Conservation (phyloP, 2,797 vertebrate genomes). For the Danio tinwini region DNA sequence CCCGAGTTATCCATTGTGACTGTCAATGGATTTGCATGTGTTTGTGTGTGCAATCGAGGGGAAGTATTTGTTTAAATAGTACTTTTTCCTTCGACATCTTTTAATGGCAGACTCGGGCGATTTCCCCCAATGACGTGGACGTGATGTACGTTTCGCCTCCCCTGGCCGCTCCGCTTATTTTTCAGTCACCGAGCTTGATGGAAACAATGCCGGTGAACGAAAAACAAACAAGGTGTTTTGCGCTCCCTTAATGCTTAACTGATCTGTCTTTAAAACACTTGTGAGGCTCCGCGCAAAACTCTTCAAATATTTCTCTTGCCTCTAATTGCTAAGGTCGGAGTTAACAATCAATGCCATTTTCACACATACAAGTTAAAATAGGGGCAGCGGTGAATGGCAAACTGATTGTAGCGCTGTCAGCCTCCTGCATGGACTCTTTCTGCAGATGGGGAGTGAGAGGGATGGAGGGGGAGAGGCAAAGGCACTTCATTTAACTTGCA, state of each 20-base stretch:
- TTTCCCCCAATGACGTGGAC: constrained; percentile 9
- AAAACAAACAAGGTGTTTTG: constrained; percentile 43
- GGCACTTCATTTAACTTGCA: constrained; percentile 99
- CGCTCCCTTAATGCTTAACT: constrained; percentile 41
- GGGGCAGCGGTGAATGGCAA: constrained; percentile 97
- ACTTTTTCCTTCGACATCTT: constrained; percentile 47
- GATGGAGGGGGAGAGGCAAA: constrained; percentile 86
- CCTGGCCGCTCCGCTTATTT: constrained; percentile 17
- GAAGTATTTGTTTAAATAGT: constrained; percentile 61
- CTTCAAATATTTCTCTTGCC: constrained; percentile 93
- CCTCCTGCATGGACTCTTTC: constrained; percentile 98
- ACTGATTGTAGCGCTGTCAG: constrained; percentile 99
- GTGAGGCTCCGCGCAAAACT: constrained; percentile 84
- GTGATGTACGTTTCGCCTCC: constrained; percentile 7
- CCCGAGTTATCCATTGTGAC: constrained; percentile 76
- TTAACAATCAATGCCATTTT: constrained; percentile 82
- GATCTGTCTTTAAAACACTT: constrained; percentile 76
- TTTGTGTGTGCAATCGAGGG: constrained; percentile 58
- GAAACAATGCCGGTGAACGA: constrained; percentile 24
- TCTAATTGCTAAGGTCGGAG: constrained; percentile 92
- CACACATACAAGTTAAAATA: constrained; percentile 94
- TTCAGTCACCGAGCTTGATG: neutral
- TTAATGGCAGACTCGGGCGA: constrained; percentile 50
- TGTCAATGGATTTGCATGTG: constrained; percentile 62
- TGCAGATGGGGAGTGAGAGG: constrained; percentile 93